Evolutionary conservation across 2,113 vertebrate species (phyloP).

Genomic region (Pygoscelis antarcticus): DNA sequence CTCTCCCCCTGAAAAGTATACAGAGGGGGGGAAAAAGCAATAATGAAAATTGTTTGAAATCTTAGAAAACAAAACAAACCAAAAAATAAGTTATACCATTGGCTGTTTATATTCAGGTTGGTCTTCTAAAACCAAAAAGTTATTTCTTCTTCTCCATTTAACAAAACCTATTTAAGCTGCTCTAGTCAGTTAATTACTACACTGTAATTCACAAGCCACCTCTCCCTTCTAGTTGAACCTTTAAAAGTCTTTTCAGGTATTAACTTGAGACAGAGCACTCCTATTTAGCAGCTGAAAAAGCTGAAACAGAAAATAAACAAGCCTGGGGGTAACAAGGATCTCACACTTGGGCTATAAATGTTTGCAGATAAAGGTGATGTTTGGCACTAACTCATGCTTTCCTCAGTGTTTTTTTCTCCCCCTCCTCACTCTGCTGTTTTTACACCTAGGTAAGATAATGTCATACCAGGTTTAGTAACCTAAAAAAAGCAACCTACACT

Average conservation of each 20-base stretch:
- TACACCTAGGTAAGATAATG: neutral
- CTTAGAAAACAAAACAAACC: neutral
- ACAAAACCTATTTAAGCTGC: neutral
- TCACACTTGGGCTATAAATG: neutral
- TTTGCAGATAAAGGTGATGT: neutral
- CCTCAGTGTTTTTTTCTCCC: neutral
- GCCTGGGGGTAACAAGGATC: neutral
- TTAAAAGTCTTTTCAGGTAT: neutral
- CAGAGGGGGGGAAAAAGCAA: neutral
- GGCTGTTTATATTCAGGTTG: neutral
- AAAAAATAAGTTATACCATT: neutral
- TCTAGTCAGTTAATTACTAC: neutral
- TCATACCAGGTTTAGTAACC: neutral
- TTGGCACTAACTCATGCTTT: neutral
- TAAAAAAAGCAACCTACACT: neutral
- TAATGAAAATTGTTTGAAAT: neutral
- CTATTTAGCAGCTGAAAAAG: neutral
- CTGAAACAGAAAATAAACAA: slow-evolving; percentile 10
- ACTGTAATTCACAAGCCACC: neutral
- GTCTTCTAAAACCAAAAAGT: neutral
- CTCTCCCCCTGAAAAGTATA: neutral
- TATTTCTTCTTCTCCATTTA: neutral
- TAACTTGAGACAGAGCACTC: neutral
- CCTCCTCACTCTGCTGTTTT: neutral
- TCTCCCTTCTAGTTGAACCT: neutral